Base-by-base conservation (phyloP, 2,797 vertebrate species). In the Pyrocephalus nanus region DNA sequence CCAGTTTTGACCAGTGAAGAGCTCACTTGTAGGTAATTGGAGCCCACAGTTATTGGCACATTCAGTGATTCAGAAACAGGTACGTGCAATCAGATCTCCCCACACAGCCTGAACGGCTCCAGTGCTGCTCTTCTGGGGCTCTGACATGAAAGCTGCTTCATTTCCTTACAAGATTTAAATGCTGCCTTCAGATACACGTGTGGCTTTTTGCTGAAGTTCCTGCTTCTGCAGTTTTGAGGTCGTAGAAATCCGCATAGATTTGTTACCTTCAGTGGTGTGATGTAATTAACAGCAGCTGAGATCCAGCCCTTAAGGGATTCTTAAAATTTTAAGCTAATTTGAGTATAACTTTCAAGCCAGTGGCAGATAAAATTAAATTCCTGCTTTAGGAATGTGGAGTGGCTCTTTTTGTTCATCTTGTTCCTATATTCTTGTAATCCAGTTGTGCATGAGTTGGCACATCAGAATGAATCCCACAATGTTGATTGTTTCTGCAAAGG, bases 11-110 rank as follows among this genome's bases (percentile, higher is more conserved):
- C 83, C 50, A 66, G 53, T 77, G 89, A 17, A 7, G 80, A 96
- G 71, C 75, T 94, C 87, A 67, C 14, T 77, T 93, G 67, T n/a
- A 73, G 67, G 76, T 97, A 36, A 92, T 90, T 85, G 87, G 73
- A 93, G 61, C 32, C 81, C 34, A 27, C 43, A 27, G 12, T 47
- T 27, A 12, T 91, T 92, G 86, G 86, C 69, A 88, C 32, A 16
- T 47, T 76, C 36, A 53, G 69, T 34, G 22, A 22, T 77, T 96
- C 87, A 77, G 95, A 70, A 92, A 80, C 51, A 13, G 11, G 15
- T 76, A 34, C 13, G 3, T 11, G 6, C 23, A 18, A 80, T 66
- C 94, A 76, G 38, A 92, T 92, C 88, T 92, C 87, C 94, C 96
- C 71, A 48, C 18, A 15, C 92, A 80, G 83, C 91, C 72, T 34